Base-by-base conservation (phyloP, 2,113 vertebrate species). In the Acrocephalus arundinaceus region DNA sequence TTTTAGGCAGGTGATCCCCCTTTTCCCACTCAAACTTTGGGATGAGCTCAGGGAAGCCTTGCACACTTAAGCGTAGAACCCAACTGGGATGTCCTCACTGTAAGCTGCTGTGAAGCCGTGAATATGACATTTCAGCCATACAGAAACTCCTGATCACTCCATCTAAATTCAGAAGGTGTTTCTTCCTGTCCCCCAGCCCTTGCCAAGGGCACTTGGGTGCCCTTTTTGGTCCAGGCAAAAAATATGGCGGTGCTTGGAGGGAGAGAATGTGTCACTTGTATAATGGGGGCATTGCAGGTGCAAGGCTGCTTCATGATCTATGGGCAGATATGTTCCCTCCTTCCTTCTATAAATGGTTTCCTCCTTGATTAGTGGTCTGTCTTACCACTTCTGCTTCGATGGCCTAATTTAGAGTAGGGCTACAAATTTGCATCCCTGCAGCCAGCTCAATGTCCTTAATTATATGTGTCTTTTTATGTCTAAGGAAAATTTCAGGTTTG, bases 401-500 rank as follows among this genome's bases (percentile, higher is more conserved):
- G 30, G 51, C 55, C 85, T 59, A 46, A 87, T 39, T 96, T 94
- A 87, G 88, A 94, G 48, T 83, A 86, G 52, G 31, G 24, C 85
- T 94, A 43, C 66, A 65, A 92, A 92, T 94, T 90, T 96, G 88
- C 63, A 90, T 81, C 46, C 37, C 70, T 87, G 46, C n/a, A 89
- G 80, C 66, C 65, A 85, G 66, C 57, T 74, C 51, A 39, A 25
- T 68, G 27, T 90, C 73, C 80, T 82, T 96, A 95, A 96, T 96
- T 96, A 95, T 58, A 97, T 79, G 77, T 93, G 35, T 84, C 93
- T 88, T 90, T 92, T 72, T 90, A 85, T 23, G 45, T 75, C 65
- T 78, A 35, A 82, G 57, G 94, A 95, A 97, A 96, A 97, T 96
- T 79, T 96, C 94, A 79, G 93, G 96, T 93, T 97, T 96, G 93